phyloP scores from a whole-genome alignment of 1,140 invertebrate genomes.

The Calosoma granatense region DNA sequence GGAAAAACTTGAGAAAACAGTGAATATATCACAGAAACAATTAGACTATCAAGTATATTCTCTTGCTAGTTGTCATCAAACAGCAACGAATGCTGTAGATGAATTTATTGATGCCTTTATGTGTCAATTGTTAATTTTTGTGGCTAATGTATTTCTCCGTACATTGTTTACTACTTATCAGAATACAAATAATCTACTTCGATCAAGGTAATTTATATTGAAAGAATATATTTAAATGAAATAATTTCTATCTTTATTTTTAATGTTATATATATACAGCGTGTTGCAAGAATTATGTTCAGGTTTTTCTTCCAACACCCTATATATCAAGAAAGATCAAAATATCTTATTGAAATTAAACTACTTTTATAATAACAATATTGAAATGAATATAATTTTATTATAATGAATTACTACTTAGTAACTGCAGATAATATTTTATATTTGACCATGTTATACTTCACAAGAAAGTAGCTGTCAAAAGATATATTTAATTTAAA shows the following conservation, averaged over 20 bases:
- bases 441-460: no score
- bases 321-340: no score
- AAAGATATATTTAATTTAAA: no score
- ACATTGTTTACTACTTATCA: background rate
- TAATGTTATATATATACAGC: background rate
- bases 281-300: background rate
- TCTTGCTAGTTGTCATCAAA: background rate
- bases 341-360: no score
- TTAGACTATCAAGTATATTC: no score
- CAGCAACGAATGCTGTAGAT: background rate
- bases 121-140: background rate
- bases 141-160: background rate
- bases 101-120: background rate
- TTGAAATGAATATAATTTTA: no score
- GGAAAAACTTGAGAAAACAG: background rate
- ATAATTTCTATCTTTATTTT: background rate
- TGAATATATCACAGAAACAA: background rate
- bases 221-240: background rate
- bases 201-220: background rate
- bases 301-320: no score
- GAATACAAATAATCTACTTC: background rate
- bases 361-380: no score
- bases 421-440: no score
- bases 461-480: no score
- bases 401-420: no score